Base-by-base conservation (phyloP, 2,888 invertebrate species). In the Eristalis arbustorum region DNA sequence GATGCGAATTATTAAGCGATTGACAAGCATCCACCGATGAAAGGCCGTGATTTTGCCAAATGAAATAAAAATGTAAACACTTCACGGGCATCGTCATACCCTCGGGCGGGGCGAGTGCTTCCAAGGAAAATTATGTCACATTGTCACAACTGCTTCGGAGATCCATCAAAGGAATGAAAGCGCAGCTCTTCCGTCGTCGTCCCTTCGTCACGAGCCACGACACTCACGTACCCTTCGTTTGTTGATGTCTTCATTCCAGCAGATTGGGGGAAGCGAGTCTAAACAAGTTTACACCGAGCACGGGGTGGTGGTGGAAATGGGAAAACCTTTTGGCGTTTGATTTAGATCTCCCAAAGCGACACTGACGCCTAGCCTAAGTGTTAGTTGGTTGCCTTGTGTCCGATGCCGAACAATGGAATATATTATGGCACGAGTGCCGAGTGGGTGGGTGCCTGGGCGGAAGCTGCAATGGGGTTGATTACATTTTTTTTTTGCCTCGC, bases 1-100 rank as follows among this genome's bases (percentile, higher is more conserved):
- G 77, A 85, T 77, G 68, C 81, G 81, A 85, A 81, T 85, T 85
- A 85, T 81, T 81, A 77, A 85, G 68, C 84, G 84, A 81, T 85
- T 85, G 84, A 81, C 73, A 81, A 77, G 77, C 59, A 78, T 68
- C 63, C n/a, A n/a, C 10, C 57, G 57, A 68, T 59, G 68, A 77
- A 81, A 66, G 68, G 73, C 81, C 84, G 73, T 81, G 73, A 81
- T 85, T 85, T 85, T 77, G 68, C 25, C 42, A 85, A 77, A 77
- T 62, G 63, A 59, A 85, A 85, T 77, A 73, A 85, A 81, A 85
- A 84, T 84, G 76, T 81, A 80, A 84, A 84, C 79, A 80, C 80
- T 80, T 74, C n/a, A 74, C 75, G 14, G 56, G 13, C 28, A 31
- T 63, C 59, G 40, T 63, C 59, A 56, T 40, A 6, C 25, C n/a